A percentile compares a stretch with the other conserved stretches of the same genome.
phyloP scores from a whole-genome alignment of 2,113 vertebrate genomes.

The Plestiodon gilberti region DNA sequence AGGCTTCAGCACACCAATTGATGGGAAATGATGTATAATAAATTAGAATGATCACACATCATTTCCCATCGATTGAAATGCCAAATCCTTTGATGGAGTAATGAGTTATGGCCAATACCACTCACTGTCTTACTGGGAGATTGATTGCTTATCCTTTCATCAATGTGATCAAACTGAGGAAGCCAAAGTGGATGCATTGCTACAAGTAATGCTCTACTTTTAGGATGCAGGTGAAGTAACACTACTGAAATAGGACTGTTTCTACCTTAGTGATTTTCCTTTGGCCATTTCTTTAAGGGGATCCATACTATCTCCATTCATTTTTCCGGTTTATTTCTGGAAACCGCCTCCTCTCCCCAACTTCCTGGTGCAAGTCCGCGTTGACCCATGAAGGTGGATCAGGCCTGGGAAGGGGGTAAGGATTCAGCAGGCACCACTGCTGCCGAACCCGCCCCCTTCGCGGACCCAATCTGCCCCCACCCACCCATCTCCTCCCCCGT shows the following conservation, averaged over 20 bases:
- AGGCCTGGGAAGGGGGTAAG: too few relatives aligned
- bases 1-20: slow-evolving; percentile 83
- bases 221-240: slow-evolving; percentile 34
- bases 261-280: slow-evolving; percentile 10
- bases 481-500: too few relatives aligned
- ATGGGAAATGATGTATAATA: slow-evolving; percentile 90
- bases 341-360: not conserved
- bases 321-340: not conserved
- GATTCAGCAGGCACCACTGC: too few relatives aligned
- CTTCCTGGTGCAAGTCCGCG: too few relatives aligned
- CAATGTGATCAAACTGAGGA: slow-evolving; percentile 81
- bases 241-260: slow-evolving; percentile 42
- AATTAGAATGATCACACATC: slow-evolving; percentile 91
- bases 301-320: not conserved
- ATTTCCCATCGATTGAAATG: slow-evolving; percentile 90
- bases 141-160: slow-evolving; percentile 83
- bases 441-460: too few relatives aligned
- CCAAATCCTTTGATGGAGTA: slow-evolving; percentile 86
- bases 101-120: slow-evolving; percentile 87
- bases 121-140: slow-evolving; percentile 85
- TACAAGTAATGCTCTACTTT: slow-evolving; percentile 60
- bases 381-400: too few relatives aligned
- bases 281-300: not conserved
- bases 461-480: too few relatives aligned
- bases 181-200: slow-evolving; percentile 71